Evolutionary conservation across 2,797 vertebrate genomes (phyloP).

Genomic region (Xiphophorus birchmanni): DNA sequence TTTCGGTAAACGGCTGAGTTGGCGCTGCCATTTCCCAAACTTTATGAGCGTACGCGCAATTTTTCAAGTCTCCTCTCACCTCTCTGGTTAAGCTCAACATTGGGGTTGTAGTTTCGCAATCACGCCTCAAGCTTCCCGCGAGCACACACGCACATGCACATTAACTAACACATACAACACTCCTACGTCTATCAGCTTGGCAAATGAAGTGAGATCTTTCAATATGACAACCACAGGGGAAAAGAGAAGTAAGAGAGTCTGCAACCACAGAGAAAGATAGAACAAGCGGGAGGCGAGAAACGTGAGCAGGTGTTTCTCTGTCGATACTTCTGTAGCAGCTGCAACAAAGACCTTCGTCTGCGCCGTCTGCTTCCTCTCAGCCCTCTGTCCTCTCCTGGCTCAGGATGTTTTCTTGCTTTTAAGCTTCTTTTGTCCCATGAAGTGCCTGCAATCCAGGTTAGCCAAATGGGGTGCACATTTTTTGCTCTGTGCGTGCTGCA

Average conservation of each 20-base stretch:
- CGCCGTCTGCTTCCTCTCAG: slow-evolving; percentile 58
- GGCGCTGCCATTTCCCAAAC: slow-evolving; percentile 51
- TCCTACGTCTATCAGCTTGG: slow-evolving; percentile 57
- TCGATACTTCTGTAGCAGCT: slow-evolving; percentile 62
- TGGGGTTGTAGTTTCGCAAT: slow-evolving; percentile 67
- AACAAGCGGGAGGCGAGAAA: slow-evolving; percentile 69
- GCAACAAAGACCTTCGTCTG: slow-evolving; percentile 55
- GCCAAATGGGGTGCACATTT: neutral
- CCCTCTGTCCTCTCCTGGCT: slow-evolving; percentile 48
- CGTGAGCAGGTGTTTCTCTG: slow-evolving; percentile 77
- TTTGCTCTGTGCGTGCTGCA: slow-evolving; percentile 4
- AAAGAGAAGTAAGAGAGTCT: slow-evolving; percentile 67
- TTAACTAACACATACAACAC: slow-evolving; percentile 1
- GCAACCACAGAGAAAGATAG: slow-evolving; percentile 67
- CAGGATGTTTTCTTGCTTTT: slow-evolving; percentile 28
- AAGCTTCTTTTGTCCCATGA: slow-evolving; percentile 21
- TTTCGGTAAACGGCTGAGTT: slow-evolving; percentile 61
- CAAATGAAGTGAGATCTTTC: slow-evolving; percentile 78
- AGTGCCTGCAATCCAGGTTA: neutral
- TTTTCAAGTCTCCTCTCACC: slow-evolving; percentile 52
- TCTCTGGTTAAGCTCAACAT: slow-evolving; percentile 45
- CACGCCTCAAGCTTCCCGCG: slow-evolving; percentile 36
- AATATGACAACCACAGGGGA: slow-evolving; percentile 77
- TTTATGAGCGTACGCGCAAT: slow-evolving; percentile 14
- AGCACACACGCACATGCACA: neutral